Base-by-base conservation (phyloP, 2,888 invertebrate species). In the Melinaea marsaeus region DNA sequence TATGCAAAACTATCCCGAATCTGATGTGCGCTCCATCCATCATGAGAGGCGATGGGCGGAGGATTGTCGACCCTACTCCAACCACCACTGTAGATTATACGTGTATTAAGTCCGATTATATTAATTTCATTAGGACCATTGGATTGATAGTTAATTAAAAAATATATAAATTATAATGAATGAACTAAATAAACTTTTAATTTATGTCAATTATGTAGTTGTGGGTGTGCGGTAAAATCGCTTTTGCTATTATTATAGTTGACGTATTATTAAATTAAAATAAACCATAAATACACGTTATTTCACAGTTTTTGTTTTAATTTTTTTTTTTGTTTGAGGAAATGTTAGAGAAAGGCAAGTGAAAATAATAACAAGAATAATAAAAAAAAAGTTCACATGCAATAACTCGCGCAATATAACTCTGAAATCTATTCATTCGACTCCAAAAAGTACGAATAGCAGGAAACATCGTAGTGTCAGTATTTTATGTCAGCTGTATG, bases 31-130 rank as follows among this genome's bases (percentile, higher is more conserved):
- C 76, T 74, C 75, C 83, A 89, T 89, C 87, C 83, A 89, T 89
- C 88, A 88, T 86, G 67, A 69, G 71, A 80, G 75, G 77, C 79
- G 88, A 88, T 86, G 86, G 81, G 79, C 76, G 83, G 80, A 83
- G 82, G 83, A 85, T 85, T 84, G 87, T 85, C 88, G 85, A 85
- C 88, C 88, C 87, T 88, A 88, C 88, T 89, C 87, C 86, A 88
- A 87, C 80, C 76, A 69, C 65, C 57, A 68, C 55, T 62, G 58
- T 63, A 59, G 45, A 55, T 55, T 32, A n/a, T 22, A 48, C 2
- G n/a, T 32, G 9, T 51, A 32, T 32, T 51, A 32, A 51, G 32
- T 32, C 22, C 32, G 32, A 51, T 51, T 32, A 51, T 9, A 51
- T 51, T 51, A 9, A 51, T 9, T 42, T 42, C 3, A 42, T 9